Evolutionary conservation across 2,888 invertebrate genomes (phyloP).

Genomic region (Formica aserva): DNA sequence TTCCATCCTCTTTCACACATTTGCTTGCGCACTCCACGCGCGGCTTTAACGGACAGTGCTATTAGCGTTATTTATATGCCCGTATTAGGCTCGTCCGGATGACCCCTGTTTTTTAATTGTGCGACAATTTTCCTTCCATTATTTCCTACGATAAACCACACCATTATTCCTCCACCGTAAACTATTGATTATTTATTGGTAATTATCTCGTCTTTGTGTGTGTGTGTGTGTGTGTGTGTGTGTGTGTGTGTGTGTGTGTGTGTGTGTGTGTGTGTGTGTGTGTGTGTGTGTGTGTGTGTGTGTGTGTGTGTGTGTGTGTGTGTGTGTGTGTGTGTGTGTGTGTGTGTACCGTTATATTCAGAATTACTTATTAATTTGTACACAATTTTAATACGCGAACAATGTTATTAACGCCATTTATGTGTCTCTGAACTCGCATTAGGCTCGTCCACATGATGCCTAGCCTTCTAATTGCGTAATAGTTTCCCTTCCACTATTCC

Average conservation of each 20-base stretch:
- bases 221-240: too few species aligned
- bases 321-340: too few species aligned
- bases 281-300: too few species aligned
- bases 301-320: too few species aligned
- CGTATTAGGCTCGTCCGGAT: constrained; percentile 61
- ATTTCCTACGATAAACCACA: neutral
- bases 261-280: too few species aligned
- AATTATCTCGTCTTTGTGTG: neutral
- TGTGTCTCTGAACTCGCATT: constrained; percentile 45
- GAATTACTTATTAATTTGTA: constrained; percentile 38
- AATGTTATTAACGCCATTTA: constrained; percentile 63
- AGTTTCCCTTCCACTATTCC: neutral
- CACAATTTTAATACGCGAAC: constrained; percentile 58
- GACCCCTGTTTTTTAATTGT: constrained; percentile 57
- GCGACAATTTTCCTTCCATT: neutral
- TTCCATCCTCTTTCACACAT: constrained; percentile 34
- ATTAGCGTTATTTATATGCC: constrained; percentile 62
- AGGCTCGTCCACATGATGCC: constrained; percentile 11
- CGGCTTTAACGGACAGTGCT: constrained; percentile 63
- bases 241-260: too few species aligned
- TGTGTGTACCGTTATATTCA: too few species aligned
- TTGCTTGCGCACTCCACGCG: constrained; percentile 47
- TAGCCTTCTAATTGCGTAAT: constrained; percentile 47
- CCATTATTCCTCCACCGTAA: neutral
- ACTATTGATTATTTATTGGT: neutral